phyloP scores from a whole-genome alignment of 2,113 vertebrate species.

The Nannobrachium achirus region DNA sequence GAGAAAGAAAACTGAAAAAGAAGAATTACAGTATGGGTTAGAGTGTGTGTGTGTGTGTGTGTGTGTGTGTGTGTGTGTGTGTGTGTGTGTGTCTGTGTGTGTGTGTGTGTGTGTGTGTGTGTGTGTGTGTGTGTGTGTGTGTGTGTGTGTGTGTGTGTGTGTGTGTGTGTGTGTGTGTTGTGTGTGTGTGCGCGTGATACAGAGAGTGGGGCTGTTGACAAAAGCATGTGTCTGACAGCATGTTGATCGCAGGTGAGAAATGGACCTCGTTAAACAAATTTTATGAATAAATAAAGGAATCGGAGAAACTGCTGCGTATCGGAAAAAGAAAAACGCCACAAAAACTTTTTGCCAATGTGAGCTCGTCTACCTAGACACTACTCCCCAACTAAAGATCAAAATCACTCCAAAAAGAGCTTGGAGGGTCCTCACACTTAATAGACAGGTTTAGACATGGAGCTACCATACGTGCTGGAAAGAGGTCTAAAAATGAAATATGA shows the following conservation, averaged over 20 bases:
- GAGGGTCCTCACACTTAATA: neutral
- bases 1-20: constrained; percentile 6
- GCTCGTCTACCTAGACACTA: neutral
- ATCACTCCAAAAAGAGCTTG: neutral
- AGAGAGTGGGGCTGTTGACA: constrained; percentile 68
- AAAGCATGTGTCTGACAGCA: constrained; percentile 86
- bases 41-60: too few relatives aligned
- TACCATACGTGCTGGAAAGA: neutral
- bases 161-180: neutral
- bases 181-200: neutral
- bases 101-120: too few relatives aligned
- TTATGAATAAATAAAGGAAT: constrained; percentile 40
- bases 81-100: too few relatives aligned
- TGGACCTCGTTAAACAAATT: constrained; percentile 84
- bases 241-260: constrained; percentile 87
- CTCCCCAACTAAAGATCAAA: neutral
- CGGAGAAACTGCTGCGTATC: constrained; percentile 11
- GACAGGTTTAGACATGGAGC: constrained; percentile 8
- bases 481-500: constrained; percentile 7
- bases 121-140: too few relatives aligned
- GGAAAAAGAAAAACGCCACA: constrained; percentile 3
- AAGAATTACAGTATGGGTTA: too few relatives aligned
- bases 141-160: too few relatives aligned
- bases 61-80: too few relatives aligned
- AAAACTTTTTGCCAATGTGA: constrained; percentile 7